Base-by-base conservation (phyloP, 2,797 vertebrate genomes). In the Xiphophorus birchmanni region DNA sequence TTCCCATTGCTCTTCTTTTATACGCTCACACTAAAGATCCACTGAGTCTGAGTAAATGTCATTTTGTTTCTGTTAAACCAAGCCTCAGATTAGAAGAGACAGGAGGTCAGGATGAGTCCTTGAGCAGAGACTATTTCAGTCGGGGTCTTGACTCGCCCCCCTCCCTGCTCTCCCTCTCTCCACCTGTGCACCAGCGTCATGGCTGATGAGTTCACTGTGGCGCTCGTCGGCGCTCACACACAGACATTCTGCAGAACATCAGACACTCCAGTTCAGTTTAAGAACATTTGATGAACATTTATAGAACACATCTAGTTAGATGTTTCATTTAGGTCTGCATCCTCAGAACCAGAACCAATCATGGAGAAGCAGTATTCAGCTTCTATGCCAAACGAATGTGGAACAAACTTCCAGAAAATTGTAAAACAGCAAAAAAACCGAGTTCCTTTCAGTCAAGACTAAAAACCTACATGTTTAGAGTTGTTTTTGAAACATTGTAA, bases 161-260 rank as follows among this genome's bases (percentile, higher is more conserved):
- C 63, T 13, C 26, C 23, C 37, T 35, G 8, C 67, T 65, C 35
- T 52, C 56, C 26, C 21, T 76, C 80, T 56, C 81, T 76, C 76
- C 82, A 84, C 80, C 81, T 86, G 79, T 80, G 81, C 81, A 54
- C 48, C 58, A 86, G 88, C 60, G 56, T 79, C 80, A 79, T 77
- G 67, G 81, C 77, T 85, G 80, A 88, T 83, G 75, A 50, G 80
- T 82, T 83, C 74, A 72, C 85, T 45, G 11, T 42, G 37, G 73
- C 78, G 79, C 83, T 58, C 4, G 32, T 32, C 42, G 32, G 13
- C 80, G 81, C 84, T 80, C 84, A 88, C 42, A 81, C 54, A 26
- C 42, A 45, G 17, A 79, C 73, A 73, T 74, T 23, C 15, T 35
- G 73, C 29, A 65, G 48, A 35, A 42, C 73, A 79, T 77, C 23